Base-by-base conservation (phyloP, 1,140 invertebrate species). In the Drosophila oshimai region DNA sequence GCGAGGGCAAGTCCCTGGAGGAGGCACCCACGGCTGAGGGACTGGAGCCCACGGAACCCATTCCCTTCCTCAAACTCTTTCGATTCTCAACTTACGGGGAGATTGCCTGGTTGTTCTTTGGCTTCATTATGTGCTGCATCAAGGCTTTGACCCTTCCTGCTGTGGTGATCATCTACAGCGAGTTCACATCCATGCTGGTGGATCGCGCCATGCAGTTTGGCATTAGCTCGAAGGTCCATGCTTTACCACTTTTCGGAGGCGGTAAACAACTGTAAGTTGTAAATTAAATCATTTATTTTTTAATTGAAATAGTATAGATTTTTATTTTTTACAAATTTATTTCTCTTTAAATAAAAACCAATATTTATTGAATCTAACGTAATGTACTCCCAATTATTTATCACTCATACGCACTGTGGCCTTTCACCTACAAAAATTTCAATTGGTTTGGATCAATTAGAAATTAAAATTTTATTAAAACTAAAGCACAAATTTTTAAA, bases 91-190 rank as follows among this genome's bases (percentile, higher is more conserved):
- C 93, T 47, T 91, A 91, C 73, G 91, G 90, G 45, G 94, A 95
- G 91, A 79, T 93, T 37, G 69, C 93, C 10, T 89, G 93, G 58
- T 79, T 94, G 6, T 76, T 93, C 50, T 58, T 92, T 26, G 94
- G 93, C 4, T 81, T 94, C 46, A 70, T 95, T 18, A 91, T 94
- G 89, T 94, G 94, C 20, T 90, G 91, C 20, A 80, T 95, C 31
- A 94, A 93, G 75, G 94, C 94, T 2, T 69, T 94, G 15, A 93
- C 93, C 46, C 92, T 95, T 72, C 94, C 95, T 2, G 81, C 93
- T 4, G 93, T 95, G n/a, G 94, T 95, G n/a, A 92, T 95, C 4
- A 91, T 95, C 3, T 95, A 95, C 91, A 95, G 95, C 18, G 93
- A 93, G 71, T 93, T 96, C 58, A 95, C 95, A 0, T 93, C 94